Percentiles rank a stretch among this genome's conserved stretches.
Conservation (phyloP, 2,888 invertebrate species). For the Calameuta idolon region DNA sequence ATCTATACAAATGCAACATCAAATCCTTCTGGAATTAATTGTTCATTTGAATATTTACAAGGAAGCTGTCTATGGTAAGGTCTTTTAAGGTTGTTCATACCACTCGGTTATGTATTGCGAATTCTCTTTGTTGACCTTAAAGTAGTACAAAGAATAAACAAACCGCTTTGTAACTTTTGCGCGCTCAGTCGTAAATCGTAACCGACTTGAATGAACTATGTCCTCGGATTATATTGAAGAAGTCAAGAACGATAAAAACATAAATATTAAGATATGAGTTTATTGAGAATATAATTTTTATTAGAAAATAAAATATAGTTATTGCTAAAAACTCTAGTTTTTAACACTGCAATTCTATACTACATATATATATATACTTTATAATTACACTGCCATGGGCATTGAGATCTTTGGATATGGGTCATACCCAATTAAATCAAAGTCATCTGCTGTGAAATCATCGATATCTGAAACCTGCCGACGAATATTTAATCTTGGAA, state of each 20-base stretch:
- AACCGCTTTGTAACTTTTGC: not conserved
- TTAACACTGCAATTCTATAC: conserved; percentile 57
- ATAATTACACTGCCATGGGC: conserved; percentile 87
- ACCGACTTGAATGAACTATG: conserved; percentile 2
- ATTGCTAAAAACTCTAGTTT: conserved; percentile 32
- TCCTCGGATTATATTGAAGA: conserved; percentile 7
- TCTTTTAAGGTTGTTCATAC: conserved; percentile 1
- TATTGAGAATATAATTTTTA: conserved; percentile 59
- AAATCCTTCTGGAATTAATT: too few species aligned
- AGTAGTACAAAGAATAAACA: not conserved
- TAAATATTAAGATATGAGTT: conserved; percentile 49
- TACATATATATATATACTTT: conserved; percentile 25
- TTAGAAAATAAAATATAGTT: conserved; percentile 57
- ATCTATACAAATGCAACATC: too few species aligned
- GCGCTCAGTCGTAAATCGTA: conserved; percentile 1
- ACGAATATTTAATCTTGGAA: conserved; percentile 84
- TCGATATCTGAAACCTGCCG: conserved; percentile 82
- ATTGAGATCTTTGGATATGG: conserved; percentile 92
- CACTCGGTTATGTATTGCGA: not conserved
- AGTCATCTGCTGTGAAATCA: conserved; percentile 89
- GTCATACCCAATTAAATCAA: conserved; percentile 85
- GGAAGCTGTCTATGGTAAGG: not conserved
- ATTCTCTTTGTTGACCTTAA: not conserved
- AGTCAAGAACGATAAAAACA: conserved; percentile 24
- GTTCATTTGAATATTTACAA: too few species aligned